These are phyloP conservation scores for Climacteris rufus DNA, from an alignment of 2,113 vertebrate genomes.

Conservation along the genomic window DNA sequence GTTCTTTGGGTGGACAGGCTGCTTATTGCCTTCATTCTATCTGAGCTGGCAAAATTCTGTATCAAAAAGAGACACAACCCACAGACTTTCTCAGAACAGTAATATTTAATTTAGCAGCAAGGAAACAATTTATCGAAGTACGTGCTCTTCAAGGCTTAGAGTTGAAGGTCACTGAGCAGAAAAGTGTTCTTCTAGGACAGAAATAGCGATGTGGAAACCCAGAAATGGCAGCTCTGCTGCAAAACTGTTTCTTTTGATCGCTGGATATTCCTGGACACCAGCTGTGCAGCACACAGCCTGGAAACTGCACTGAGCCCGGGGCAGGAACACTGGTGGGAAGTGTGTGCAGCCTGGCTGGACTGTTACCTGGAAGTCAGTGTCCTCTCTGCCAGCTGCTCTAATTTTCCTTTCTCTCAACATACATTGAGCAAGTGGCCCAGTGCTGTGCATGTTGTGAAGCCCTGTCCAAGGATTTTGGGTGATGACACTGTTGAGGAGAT, in stretches of 20 bases:
- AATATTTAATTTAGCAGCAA: not conserved
- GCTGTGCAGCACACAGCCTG: not conserved
- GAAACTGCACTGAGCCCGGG: not conserved
- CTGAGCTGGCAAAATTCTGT: not conserved
- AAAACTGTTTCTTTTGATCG: not conserved
- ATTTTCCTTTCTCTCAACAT: not conserved
- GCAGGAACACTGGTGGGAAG: not conserved
- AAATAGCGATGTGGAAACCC: not conserved
- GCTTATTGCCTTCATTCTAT: not conserved
- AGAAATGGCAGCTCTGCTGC: not conserved
- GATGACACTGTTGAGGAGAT: not conserved
- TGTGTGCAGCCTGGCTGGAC: not conserved
- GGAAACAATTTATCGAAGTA: not conserved
- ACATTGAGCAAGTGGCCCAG: not conserved
- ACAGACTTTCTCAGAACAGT: not conserved
- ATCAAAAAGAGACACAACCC: not conserved
- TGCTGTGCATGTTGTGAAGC: not conserved
- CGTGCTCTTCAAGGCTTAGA: not conserved
- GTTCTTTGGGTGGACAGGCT: not conserved
- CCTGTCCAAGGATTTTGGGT: too few species aligned
- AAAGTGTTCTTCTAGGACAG: not conserved
- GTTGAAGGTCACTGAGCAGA: not conserved
- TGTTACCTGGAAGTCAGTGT: not conserved
- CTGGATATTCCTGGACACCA: not conserved
- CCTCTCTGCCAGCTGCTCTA: not conserved